Evolutionary conservation across 2,113 vertebrate genomes (phyloP).

Genomic region (Chloroceryle aenea): DNA sequence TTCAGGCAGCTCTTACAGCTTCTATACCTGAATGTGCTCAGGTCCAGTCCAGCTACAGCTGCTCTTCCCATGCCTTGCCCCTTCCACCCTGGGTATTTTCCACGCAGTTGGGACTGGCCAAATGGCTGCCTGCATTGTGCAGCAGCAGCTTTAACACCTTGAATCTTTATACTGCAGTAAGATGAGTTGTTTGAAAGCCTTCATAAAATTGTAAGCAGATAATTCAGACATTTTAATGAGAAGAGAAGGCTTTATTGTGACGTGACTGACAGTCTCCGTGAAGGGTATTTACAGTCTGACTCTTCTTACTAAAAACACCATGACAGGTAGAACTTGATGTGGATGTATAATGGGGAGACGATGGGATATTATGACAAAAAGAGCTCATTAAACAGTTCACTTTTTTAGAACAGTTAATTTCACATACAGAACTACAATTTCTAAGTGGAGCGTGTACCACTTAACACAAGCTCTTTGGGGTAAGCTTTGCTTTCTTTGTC

Average conservation of each 20-base stretch:
- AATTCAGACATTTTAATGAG: constrained; percentile 57
- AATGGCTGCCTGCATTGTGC: background rate
- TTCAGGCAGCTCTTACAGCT: background rate
- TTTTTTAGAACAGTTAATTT: constrained; percentile 44
- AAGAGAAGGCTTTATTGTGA: constrained; percentile 68
- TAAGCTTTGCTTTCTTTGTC: constrained; percentile 4
- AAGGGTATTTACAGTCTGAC: constrained; percentile 66
- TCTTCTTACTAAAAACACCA: constrained; percentile 58
- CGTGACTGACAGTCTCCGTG: constrained; percentile 63
- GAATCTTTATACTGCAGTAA: background rate
- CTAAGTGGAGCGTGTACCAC: background rate
- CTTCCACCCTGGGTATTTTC: background rate
- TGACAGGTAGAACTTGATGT: constrained; percentile 69
- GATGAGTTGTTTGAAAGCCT: constrained; percentile 58
- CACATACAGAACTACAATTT: background rate
- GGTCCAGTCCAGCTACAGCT: background rate
- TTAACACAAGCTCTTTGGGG: background rate
- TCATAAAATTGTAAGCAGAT: constrained; percentile 57
- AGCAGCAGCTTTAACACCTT: background rate
- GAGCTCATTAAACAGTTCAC: constrained; percentile 44
- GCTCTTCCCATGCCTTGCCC: background rate
- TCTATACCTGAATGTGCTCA: background rate
- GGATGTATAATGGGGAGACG: constrained; percentile 43
- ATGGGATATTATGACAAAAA: constrained; percentile 44
- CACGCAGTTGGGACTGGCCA: background rate